These are phyloP conservation scores for Microctonus aethiopoides DNA, from an alignment of 2,888 invertebrate species.

Conservation along the genomic window DNA sequence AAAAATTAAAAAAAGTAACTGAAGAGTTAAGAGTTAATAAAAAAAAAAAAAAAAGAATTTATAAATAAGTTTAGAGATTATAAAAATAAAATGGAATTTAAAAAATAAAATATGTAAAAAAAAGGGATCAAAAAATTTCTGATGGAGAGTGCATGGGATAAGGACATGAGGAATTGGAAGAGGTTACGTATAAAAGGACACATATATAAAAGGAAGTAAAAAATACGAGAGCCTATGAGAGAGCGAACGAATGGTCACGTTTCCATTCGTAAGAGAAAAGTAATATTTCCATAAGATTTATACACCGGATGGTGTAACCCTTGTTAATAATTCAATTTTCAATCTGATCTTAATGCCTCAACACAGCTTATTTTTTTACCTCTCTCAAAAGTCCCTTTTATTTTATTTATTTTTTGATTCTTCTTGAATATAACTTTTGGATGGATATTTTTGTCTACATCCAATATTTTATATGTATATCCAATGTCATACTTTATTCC, in stretches of 20 bases:
- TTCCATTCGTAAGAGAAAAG: slow-evolving; percentile 43
- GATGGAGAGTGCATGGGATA: no score
- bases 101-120: no score
- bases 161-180: slow-evolving; percentile 18
- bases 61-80: no score
- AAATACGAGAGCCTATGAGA: slow-evolving; percentile 16
- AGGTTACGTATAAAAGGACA: slow-evolving; percentile 28
- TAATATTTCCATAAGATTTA: slow-evolving; percentile 56
- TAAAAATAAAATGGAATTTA: no score
- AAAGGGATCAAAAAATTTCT: no score
- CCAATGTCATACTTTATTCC: background rate
- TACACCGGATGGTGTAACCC: slow-evolving; percentile 50
- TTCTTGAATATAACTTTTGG: background rate
- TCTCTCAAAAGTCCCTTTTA: background rate
- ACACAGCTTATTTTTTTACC: slow-evolving; percentile 25
- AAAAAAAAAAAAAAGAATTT: no score
- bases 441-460: background rate
- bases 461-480: background rate
- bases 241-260: slow-evolving; percentile 38
- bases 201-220: background rate
- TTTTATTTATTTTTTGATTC: slow-evolving; percentile 15
- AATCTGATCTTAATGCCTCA: slow-evolving; percentile 53
- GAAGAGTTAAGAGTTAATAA: no score
- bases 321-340: slow-evolving; percentile 59
- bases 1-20: no score